phyloP scores from a whole-genome alignment of 37 sponge, comb jelly and placozoan species.

The Hexactinellida sp. region DNA sequence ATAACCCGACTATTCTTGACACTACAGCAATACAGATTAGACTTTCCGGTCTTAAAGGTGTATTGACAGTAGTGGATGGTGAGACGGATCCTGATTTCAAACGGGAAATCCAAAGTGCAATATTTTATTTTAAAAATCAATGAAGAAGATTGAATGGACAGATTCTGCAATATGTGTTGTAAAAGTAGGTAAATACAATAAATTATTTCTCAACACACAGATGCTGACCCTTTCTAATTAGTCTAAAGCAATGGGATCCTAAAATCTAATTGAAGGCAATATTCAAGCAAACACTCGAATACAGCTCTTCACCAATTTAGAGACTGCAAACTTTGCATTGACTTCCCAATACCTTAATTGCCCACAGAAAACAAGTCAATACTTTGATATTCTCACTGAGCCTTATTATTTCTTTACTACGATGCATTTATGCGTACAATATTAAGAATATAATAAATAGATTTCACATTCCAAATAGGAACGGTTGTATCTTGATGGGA shows the following conservation, averaged over 20 bases:
- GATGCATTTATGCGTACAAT: background rate
- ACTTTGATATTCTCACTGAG: background rate
- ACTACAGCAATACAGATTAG: background rate
- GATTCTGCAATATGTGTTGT: background rate
- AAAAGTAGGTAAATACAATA: background rate
- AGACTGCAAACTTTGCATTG: background rate
- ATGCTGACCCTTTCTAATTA: background rate
- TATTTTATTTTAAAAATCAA: background rate
- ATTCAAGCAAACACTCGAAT: background rate
- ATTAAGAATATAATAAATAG: background rate
- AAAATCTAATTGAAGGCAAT: background rate
- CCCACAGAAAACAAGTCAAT: background rate
- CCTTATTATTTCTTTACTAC: background rate
- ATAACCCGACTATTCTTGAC: background rate
- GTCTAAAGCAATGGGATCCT: background rate
- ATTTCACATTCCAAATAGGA: background rate
- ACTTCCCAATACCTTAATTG: background rate
- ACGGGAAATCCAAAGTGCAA: background rate
- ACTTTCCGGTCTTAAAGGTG: background rate
- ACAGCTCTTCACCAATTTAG: background rate
- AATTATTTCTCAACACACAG: background rate
- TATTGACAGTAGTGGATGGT: background rate
- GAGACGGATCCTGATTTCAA: background rate
- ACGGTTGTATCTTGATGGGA: background rate
- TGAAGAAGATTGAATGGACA: slow-evolving; percentile 3